Percentiles rank a stretch among this genome's conserved stretches.
phyloP scores from a whole-genome alignment of 30 jellyfish, hydroid and myxozoan genomes.

The Clytia hemisphaerica region DNA sequence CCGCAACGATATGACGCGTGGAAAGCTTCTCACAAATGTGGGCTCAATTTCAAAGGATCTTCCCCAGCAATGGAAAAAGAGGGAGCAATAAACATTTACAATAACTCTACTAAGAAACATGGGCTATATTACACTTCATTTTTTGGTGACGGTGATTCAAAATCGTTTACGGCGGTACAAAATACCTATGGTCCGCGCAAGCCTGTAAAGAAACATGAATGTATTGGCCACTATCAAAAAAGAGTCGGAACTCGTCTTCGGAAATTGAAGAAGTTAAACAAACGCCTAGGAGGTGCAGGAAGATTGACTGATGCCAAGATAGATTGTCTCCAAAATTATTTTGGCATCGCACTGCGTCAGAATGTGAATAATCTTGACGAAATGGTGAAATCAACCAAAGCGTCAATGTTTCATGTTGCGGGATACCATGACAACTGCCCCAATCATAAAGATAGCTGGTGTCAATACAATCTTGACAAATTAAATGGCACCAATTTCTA shows the following conservation, averaged over 20 bases:
- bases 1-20: conserved; percentile 7
- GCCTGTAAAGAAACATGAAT: conserved; percentile 13
- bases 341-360: conserved; percentile 39
- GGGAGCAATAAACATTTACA: neutral
- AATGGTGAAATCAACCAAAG: neutral
- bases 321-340: conserved; percentile 33
- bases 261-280: conserved; percentile 10
- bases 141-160: conserved; percentile 27
- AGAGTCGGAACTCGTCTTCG: conserved; percentile 22
- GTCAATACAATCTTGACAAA: conserved; percentile 23
- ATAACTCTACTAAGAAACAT: conserved; percentile 2
- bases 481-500: conserved; percentile 3
- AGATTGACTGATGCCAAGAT: conserved; percentile 24
- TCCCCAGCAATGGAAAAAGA: conserved; percentile 1
- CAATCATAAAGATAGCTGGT: conserved; percentile 12
- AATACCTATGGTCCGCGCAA: conserved; percentile 1
- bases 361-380: conserved; percentile 17
- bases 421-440: conserved; percentile 32
- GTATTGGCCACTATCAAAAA: conserved; percentile 46
- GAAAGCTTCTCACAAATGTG: neutral
- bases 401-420: conserved; percentile 24
- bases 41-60: neutral
- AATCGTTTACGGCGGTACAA: conserved; percentile 8
- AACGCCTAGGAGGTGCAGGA: conserved; percentile 43
- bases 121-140: conserved; percentile 8